Conservation (phyloP, 2,113 vertebrate genomes). For the Todiramphus saurophagus region DNA sequence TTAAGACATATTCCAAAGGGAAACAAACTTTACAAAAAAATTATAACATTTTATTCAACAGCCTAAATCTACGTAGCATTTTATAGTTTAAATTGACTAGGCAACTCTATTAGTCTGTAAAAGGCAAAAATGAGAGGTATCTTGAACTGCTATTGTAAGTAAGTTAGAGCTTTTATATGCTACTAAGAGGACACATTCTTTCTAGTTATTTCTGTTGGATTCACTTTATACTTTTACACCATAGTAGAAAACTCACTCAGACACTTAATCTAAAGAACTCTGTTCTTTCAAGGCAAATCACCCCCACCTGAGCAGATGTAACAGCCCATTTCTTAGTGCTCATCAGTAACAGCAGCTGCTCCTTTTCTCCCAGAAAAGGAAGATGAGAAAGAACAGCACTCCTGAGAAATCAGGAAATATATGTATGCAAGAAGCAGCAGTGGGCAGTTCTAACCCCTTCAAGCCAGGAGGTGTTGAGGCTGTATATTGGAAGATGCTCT, state of each 20-base stretch:
- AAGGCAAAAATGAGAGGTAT: background rate
- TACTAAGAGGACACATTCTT: background rate
- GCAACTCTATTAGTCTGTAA: background rate
- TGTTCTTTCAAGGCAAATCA: background rate
- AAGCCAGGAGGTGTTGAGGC: background rate
- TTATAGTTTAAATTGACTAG: background rate
- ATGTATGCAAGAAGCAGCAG: background rate
- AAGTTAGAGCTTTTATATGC: background rate
- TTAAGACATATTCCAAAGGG: background rate
- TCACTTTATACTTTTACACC: background rate
- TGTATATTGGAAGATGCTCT: background rate
- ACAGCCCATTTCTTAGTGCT: background rate
- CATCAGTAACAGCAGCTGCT: background rate
- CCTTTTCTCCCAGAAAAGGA: background rate
- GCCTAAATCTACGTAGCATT: background rate
- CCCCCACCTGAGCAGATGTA: background rate
- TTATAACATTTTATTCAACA: background rate
- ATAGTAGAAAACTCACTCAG: background rate
- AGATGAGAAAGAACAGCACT: background rate
- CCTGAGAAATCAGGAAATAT: background rate
- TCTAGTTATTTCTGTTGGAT: background rate
- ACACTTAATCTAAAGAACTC: background rate
- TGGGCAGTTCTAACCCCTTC: background rate
- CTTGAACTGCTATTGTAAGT: background rate
- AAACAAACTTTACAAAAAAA: background rate